Evolutionary conservation across 2,113 vertebrate species (phyloP).

Genomic region (Ailuropoda melanoleuca): DNA sequence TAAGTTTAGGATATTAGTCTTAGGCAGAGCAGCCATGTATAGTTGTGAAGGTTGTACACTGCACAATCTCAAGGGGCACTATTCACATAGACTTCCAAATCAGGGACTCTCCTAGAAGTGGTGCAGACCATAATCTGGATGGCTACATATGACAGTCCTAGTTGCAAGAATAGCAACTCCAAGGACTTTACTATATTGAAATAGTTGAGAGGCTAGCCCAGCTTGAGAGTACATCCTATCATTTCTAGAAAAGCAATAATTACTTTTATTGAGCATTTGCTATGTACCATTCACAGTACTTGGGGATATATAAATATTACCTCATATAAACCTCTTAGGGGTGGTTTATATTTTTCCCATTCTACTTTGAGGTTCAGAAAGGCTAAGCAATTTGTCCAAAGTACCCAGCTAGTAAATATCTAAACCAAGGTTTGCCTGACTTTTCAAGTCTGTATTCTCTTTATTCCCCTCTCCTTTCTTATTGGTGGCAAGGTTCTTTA

Average conservation of each 20-base stretch:
- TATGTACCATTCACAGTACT: neutral
- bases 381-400: neutral
- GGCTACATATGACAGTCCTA: neutral
- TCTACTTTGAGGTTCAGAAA: conserved; percentile 33
- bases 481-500: neutral
- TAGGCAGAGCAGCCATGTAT: neutral
- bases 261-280: conserved; percentile 1
- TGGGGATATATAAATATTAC: neutral
- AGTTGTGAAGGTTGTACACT: neutral
- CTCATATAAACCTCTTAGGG: neutral
- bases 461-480: neutral
- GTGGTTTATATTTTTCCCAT: neutral
- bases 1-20: neutral
- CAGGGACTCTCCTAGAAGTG: neutral
- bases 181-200: neutral
- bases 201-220: neutral
- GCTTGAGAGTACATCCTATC: neutral
- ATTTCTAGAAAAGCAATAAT: conserved; percentile 7
- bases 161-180: neutral
- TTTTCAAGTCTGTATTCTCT: neutral
- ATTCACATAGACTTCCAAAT: neutral
- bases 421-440: neutral
- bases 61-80: neutral
- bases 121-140: neutral
- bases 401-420: neutral